Base-by-base conservation (phyloP, 2,797 vertebrate species). In the Oreonectes daqikongensis region DNA sequence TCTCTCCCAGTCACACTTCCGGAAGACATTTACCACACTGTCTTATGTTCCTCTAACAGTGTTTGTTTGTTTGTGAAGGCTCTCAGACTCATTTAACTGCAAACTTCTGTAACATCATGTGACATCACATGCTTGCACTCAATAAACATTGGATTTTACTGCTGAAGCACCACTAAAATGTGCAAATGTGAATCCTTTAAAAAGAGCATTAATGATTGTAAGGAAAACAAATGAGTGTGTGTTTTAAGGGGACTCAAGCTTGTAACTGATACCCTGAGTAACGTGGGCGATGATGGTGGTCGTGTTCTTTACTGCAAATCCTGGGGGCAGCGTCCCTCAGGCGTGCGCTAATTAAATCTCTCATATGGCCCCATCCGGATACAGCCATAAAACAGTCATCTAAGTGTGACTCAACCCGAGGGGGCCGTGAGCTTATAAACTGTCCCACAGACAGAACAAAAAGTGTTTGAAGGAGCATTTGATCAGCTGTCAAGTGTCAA, bases 311-410 rank as follows among this genome's bases (percentile, higher is more conserved):
- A 4, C 24, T 57, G 7, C 52, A 35, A 53, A 22, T 57, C 67
- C 68, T 68, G 63, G 35, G 82, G 85, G 84, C 79, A 57, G 69
- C 79, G 73, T 76, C 87, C 87, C 89, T 75, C 75, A 90, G 83
- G 88, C 86, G 2, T 82, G 83, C 46, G 55, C 88, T 91, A 90
- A 92, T 91, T 90, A 89, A 91, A 90, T 89, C 82, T 87, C 86
- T 90, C 90, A 90, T 91, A 92, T 91, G 90, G 18, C 87, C 85
- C 83, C 83, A 85, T 87, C 85, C 84, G 83, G 83, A 82, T 80
- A 20, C 79, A 84, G 88, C 85, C 81, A 89, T 85, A 81, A 71
- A 85, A 81, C 67, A 88, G 78, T 86, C 87, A 86, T 79, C 87
- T 85, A 86, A 84, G 86, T 87, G 89, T 87, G 85, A 88, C 85